Base-by-base conservation (phyloP, 2,888 invertebrate species). In the Dasypogon diadema region DNA sequence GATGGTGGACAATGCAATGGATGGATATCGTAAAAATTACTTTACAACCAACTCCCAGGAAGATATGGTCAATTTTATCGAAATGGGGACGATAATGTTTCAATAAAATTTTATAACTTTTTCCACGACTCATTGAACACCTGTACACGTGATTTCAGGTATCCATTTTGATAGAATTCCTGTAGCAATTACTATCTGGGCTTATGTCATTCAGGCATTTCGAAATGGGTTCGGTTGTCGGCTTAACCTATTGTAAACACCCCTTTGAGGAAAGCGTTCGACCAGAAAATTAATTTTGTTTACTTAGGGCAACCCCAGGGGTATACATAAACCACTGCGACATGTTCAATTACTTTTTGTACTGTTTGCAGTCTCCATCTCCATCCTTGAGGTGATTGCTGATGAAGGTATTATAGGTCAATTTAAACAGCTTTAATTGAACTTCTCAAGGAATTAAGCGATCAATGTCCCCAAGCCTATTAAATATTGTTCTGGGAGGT, bases 261-360 rank as follows among this genome's bases (percentile, higher is more conserved):
- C 24, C 48, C 46, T 24, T 46, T 65, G 21, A 24, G 46, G 26
- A 26, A 65, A 37, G 65, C 46, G 48, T 46, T 18, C 48, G 46
- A 10, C 65, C 46, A 65, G 65, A 65, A 65, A 65, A 65, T 65
- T 65, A 48, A 65, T 65, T 65, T 65, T 65, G 65, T 65, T 65
- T 34, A 46, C 65, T 21, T 65, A 24, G 21, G 51, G 3, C 1
- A 51, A 18, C 22, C 65, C 46, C 14, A 42, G 42, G 5, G 10
- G 42, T 42, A 42, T 42, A 12, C n/a, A 12, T 42, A 3, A 3
- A 42, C 1, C 2, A 3, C 42, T 42, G 12, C 3, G 42, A 3
- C 3, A 12, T 42, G 42, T 42, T 42, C 42, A 42, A 42, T 42
- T 42, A 42, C 0, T 6, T 42, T 42, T 0, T 42, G 42, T 42